phyloP scores from a whole-genome alignment of 2,888 invertebrate species.

The Melinaea menophilus region DNA sequence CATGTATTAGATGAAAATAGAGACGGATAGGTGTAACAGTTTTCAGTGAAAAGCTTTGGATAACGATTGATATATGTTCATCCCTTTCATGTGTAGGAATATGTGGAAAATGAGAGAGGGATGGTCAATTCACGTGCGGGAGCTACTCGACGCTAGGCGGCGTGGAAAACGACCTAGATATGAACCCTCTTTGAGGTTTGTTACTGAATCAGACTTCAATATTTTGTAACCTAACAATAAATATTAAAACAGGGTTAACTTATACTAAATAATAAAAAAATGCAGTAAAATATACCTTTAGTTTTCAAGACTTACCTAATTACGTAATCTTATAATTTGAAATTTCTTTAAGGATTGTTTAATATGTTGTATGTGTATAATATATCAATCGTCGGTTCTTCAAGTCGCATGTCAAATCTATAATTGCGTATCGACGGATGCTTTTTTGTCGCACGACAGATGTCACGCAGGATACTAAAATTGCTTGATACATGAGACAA shows the following conservation, averaged over 20 bases:
- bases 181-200: slow-evolving; percentile 30
- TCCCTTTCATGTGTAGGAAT: slow-evolving; percentile 71
- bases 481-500: slow-evolving; percentile 67
- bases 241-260: too few species aligned
- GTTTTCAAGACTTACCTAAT: too few species aligned
- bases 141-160: slow-evolving; percentile 74
- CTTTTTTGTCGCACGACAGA: slow-evolving; percentile 59
- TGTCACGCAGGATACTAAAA: slow-evolving; percentile 70
- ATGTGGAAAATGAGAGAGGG: slow-evolving; percentile 66
- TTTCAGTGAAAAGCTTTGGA: slow-evolving; percentile 64
- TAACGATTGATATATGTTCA: slow-evolving; percentile 62
- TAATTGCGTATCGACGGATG: slow-evolving; percentile 53
- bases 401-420: slow-evolving; percentile 30
- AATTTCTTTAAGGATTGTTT: slow-evolving; percentile 3
- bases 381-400: too few species aligned
- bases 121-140: slow-evolving; percentile 51
- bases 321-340: too few species aligned
- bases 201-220: slow-evolving; percentile 8
- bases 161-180: slow-evolving; percentile 42
- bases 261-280: too few species aligned
- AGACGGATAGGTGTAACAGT: slow-evolving; percentile 69
- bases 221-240: neutral
- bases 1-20: slow-evolving; percentile 56
- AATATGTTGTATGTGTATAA: too few species aligned
- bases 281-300: too few species aligned